phyloP scores from a whole-genome alignment of 1,140 invertebrate species.

The Drosophila hydei region DNA sequence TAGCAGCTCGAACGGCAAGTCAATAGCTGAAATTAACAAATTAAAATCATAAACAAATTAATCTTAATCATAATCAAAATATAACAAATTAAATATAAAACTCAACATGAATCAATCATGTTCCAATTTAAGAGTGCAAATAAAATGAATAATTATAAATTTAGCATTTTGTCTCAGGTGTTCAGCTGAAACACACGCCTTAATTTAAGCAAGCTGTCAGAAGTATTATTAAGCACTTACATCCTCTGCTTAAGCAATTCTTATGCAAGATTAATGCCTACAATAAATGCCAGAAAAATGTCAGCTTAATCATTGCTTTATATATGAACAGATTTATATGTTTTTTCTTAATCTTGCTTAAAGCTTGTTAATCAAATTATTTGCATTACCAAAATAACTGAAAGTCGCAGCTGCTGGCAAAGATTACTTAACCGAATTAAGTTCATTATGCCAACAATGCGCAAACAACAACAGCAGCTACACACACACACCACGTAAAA shows the following conservation, averaged over 20 bases:
- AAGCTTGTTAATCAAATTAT: conserved; percentile 48
- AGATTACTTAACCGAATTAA: conserved; percentile 56
- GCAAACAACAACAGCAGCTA: conserved; percentile 38
- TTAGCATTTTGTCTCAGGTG: too few relatives aligned
- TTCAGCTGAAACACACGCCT: too few relatives aligned
- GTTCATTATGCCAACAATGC: conserved; percentile 63
- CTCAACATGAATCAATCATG: too few relatives aligned
- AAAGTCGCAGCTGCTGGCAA: conserved; percentile 23
- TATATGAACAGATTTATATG: background rate
- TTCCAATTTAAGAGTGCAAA: too few relatives aligned
- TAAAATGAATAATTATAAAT: too few relatives aligned
- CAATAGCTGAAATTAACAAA: too few relatives aligned
- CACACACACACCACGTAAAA: conserved; percentile 15
- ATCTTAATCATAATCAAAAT: too few relatives aligned
- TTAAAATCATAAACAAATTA: too few relatives aligned
- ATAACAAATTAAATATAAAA: too few relatives aligned
- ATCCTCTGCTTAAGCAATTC: background rate
- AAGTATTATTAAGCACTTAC: background rate
- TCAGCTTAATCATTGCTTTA: conserved; percentile 4
- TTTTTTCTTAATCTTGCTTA: conserved; percentile 1
- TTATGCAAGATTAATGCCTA: background rate
- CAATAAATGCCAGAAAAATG: background rate
- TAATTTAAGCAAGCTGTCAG: background rate
- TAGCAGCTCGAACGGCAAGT: too few relatives aligned
- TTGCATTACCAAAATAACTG: conserved; percentile 28